Conservation (phyloP, 2,888 invertebrate species). For the Neocrepidodera transversa region DNA sequence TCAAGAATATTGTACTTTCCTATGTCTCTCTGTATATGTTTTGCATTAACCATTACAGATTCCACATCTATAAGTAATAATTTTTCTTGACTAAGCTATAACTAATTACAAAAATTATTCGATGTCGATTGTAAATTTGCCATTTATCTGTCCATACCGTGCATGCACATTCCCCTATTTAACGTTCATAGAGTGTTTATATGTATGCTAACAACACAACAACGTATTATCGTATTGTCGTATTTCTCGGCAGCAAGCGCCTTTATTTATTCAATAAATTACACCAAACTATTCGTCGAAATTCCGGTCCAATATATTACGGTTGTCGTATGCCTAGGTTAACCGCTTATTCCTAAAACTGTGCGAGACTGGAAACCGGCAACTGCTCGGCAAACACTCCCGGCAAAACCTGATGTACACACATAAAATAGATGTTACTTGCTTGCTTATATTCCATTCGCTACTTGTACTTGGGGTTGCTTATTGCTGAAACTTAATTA, state of each 20-base stretch:
- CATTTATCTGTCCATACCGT: no score
- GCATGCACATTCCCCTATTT: not conserved
- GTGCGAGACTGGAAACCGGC: constrained; percentile 9
- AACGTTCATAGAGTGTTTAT: constrained; percentile 4
- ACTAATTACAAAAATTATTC: no score
- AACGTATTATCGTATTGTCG: constrained; percentile 15
- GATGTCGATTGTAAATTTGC: no score
- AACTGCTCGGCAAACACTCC: constrained; percentile 7
- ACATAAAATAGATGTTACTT: constrained; percentile 9
- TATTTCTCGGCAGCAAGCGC: constrained; percentile 13
- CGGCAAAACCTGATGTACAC: constrained; percentile 6
- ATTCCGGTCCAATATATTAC: constrained; percentile 26
- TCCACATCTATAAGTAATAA: no score
- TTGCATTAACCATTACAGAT: no score
- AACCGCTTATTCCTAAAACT: constrained; percentile 20
- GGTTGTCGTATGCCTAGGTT: constrained; percentile 28
- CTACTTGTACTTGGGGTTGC: not conserved
- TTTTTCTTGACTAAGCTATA: no score
- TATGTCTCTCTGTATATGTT: no score
- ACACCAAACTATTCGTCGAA: constrained; percentile 19
- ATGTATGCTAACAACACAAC: constrained; percentile 2
- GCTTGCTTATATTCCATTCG: not conserved
- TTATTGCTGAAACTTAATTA: not conserved
- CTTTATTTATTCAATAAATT: constrained; percentile 28
- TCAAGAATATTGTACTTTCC: no score